phyloP scores from a whole-genome alignment of 2,797 vertebrate species.

The Leptodactylus fallax region DNA sequence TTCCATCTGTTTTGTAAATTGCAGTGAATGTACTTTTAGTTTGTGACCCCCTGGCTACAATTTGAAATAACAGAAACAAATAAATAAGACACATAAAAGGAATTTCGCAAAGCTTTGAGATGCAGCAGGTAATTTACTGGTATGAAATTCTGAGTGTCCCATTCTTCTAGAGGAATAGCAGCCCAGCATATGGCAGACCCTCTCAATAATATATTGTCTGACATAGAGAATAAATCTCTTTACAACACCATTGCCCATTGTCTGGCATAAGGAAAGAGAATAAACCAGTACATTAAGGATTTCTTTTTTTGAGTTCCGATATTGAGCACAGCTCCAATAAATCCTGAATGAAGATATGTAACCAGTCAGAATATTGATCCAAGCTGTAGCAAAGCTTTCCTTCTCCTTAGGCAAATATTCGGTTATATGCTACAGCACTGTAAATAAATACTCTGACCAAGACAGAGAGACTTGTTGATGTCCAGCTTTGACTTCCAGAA shows the following conservation, averaged over 20 bases:
- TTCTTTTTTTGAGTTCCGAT: neutral
- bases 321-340: neutral
- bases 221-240: neutral
- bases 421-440: neutral
- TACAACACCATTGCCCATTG: constrained; percentile 1
- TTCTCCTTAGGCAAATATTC: neutral
- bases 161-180: constrained; percentile 5
- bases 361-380: neutral
- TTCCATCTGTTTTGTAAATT: constrained; percentile 20
- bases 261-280: neutral
- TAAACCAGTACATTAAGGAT: neutral
- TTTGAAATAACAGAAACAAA: constrained; percentile 23
- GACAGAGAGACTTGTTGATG: neutral
- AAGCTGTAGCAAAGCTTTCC: neutral
- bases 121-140: constrained; percentile 39
- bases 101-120: neutral
- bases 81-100: constrained; percentile 30
- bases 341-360: neutral
- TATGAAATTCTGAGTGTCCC: neutral
- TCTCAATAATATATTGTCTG: constrained; percentile 19
- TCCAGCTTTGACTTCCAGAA: neutral
- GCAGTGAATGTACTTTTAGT: neutral
- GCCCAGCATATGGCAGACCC: constrained; percentile 9
- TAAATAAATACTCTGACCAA: neutral
- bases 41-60: constrained; percentile 38